Conservation (phyloP, 1,140 invertebrate genomes). For the Brachionus manjavacas region DNA sequence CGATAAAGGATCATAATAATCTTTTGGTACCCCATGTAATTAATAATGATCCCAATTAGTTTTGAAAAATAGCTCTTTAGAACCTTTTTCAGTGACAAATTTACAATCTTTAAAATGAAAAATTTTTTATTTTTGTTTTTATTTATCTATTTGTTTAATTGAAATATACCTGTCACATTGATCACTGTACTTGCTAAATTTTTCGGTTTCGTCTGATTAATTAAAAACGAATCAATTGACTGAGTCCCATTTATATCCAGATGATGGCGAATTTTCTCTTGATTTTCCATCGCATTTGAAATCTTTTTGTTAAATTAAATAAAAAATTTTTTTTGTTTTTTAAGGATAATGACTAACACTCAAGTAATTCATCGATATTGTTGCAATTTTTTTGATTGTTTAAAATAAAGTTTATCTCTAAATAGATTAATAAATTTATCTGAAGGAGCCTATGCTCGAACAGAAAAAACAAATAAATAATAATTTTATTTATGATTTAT, state of each 20-base stretch:
- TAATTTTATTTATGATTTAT: too few species aligned
- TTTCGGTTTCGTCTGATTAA: not conserved
- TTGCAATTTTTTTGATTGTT: too few species aligned
- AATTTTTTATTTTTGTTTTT: not conserved
- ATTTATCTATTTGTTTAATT: not conserved
- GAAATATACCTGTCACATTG: not conserved
- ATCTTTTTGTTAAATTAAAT: too few species aligned
- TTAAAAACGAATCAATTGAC: not conserved
- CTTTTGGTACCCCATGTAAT: not conserved
- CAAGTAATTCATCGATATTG: too few species aligned
- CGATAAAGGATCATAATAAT: constrained; percentile 14
- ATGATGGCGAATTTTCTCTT: not conserved
- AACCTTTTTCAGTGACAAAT: not conserved
- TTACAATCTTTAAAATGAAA: not conserved
- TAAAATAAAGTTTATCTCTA: too few species aligned
- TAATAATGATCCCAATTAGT: not conserved
- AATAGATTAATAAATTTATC: too few species aligned
- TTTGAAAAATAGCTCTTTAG: not conserved
- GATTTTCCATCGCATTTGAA: not conserved
- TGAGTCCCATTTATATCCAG: not conserved
- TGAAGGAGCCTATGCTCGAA: too few species aligned
- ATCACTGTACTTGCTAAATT: not conserved
- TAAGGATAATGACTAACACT: too few species aligned
- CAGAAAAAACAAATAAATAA: too few species aligned
- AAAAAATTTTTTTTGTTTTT: too few species aligned